These are phyloP conservation scores for Leptobrachium ailaonicum DNA, from an alignment of 2,113 vertebrate genomes.

Conservation along the genomic window DNA sequence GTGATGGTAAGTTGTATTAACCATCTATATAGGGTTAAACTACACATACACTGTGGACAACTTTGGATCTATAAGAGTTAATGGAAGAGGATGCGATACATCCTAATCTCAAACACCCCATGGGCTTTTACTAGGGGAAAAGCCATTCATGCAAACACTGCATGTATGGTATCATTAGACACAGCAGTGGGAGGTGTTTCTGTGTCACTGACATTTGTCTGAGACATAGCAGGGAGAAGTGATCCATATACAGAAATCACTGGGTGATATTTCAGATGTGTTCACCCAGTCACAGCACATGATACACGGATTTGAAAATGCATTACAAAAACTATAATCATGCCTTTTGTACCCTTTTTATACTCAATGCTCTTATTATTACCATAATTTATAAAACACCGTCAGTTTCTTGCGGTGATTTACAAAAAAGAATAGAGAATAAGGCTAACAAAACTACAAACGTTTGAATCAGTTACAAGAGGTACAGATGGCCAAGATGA, in stretches of 20 bases:
- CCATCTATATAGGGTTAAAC: background rate
- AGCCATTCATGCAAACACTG: slow-evolving; percentile 58
- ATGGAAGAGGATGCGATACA: background rate
- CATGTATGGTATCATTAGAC: slow-evolving; percentile 65
- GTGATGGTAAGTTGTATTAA: background rate
- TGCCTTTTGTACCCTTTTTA: no score
- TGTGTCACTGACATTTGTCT: slow-evolving; percentile 52
- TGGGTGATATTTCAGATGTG: slow-evolving; percentile 52
- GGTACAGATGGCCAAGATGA: no score
- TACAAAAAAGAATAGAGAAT: no score
- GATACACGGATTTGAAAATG: background rate
- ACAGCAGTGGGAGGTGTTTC: slow-evolving; percentile 59
- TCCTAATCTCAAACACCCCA: slow-evolving; percentile 9
- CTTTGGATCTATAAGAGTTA: background rate
- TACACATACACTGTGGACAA: background rate
- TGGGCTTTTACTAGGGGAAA: slow-evolving; percentile 54
- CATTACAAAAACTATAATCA: background rate
- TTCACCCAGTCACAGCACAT: background rate
- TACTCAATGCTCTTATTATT: no score
- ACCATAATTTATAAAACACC: no score
- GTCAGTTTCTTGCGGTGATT: no score
- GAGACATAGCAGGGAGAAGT: slow-evolving; percentile 54
- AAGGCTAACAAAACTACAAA: no score
- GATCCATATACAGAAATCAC: slow-evolving; percentile 44
- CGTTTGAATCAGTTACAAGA: no score